These are phyloP conservation scores for Chrysemys picta DNA, from an alignment of 2,113 vertebrate species.

Conservation along the genomic window DNA sequence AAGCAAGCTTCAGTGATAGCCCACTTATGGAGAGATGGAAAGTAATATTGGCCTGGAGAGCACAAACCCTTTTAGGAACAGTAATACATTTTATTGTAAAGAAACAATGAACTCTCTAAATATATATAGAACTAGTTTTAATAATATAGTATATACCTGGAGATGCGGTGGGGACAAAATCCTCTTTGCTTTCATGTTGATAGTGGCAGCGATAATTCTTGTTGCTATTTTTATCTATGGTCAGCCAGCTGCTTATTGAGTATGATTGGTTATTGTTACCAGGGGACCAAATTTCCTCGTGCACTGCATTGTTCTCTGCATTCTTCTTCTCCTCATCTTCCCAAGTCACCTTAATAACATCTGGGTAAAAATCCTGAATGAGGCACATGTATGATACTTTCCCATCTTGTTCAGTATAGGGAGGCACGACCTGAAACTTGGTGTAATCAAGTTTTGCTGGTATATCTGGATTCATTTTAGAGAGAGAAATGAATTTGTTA, in stretches of 20 bases:
- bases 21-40: background rate
- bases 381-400: slow-evolving; percentile 70
- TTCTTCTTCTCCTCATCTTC: background rate
- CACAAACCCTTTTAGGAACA: background rate
- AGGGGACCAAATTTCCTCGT: background rate
- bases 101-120: background rate
- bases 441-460: accelerated
- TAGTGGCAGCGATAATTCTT: slow-evolving; percentile 48
- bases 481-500: background rate
- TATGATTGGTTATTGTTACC: background rate
- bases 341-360: slow-evolving; percentile 72
- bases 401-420: background rate
- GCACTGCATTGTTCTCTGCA: background rate
- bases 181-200: accelerated
- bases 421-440: slow-evolving; percentile 53
- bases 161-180: accelerated
- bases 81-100: background rate
- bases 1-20: background rate
- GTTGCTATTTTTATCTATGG: background rate
- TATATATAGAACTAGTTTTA: background rate
- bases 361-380: slow-evolving; percentile 78
- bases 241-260: slow-evolving; percentile 76
- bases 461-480: background rate
- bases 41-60: background rate
- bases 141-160: slow-evolving; percentile 5